Evolutionary conservation across 2,113 vertebrate genomes (phyloP).

Genomic region (Marcusenius ussheri): DNA sequence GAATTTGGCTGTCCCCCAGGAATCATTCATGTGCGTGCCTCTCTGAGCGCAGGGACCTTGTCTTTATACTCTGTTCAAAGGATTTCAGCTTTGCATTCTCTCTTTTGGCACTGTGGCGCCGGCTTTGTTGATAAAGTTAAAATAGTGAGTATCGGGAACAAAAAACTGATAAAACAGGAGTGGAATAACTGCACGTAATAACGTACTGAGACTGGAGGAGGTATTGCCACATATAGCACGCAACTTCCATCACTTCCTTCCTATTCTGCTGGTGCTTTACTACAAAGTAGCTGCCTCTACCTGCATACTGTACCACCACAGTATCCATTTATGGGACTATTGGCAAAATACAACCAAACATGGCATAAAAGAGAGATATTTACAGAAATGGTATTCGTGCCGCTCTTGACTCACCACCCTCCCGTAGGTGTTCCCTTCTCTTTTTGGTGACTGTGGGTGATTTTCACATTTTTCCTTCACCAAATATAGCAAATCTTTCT

Average conservation of each 20-base stretch:
- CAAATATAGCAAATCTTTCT: not conserved
- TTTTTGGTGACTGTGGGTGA: not conserved
- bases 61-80: not conserved
- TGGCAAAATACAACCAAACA: not conserved
- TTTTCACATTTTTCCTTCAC: not conserved
- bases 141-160: not conserved
- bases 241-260: not conserved
- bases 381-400: not conserved
- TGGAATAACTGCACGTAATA: not conserved
- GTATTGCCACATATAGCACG: not conserved
- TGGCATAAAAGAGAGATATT: not conserved
- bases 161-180: not conserved
- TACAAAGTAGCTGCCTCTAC: not conserved
- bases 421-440: not conserved
- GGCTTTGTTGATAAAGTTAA: not conserved
- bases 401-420: not conserved
- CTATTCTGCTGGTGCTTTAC: not conserved
- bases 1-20: not conserved
- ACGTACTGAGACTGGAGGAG: not conserved
- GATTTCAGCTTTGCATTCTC: not conserved
- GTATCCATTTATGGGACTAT: not conserved
- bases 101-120: not conserved
- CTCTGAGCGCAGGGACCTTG: not conserved
- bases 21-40: not conserved
- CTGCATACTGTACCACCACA: not conserved